Evolutionary conservation across 2,888 invertebrate genomes (phyloP).

Genomic region (Alcis repandata): DNA sequence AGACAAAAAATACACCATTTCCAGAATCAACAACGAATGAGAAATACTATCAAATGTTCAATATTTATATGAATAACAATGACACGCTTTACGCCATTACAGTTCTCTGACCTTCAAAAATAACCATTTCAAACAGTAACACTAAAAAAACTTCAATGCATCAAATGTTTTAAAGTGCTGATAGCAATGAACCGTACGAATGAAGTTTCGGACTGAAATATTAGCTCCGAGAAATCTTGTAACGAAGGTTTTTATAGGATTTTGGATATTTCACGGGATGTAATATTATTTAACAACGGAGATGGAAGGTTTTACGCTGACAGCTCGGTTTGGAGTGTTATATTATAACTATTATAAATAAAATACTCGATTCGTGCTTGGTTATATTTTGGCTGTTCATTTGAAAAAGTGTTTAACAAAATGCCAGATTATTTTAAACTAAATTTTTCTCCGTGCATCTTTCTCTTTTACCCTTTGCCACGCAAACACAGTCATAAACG

Average conservation of each 20-base stretch:
- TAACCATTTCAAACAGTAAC: not conserved
- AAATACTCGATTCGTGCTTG: too few relatives aligned
- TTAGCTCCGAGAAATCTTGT: not conserved
- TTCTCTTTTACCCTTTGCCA: too few relatives aligned
- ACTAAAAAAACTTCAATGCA: not conserved
- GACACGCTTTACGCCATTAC: not conserved
- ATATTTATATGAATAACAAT: not conserved
- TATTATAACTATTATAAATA: not conserved
- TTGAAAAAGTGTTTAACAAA: too few relatives aligned
- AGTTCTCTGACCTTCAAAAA: not conserved
- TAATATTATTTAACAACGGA: constrained; percentile 1
- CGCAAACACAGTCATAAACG: too few relatives aligned
- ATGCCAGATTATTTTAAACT: too few relatives aligned
- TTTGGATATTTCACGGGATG: not conserved
- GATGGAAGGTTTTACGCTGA: not conserved
- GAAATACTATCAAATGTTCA: not conserved
- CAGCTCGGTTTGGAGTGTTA: not conserved
- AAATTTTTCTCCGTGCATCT: too few relatives aligned
- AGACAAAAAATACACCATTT: too few relatives aligned
- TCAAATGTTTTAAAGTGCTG: not conserved
- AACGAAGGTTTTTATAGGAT: constrained; percentile 1
- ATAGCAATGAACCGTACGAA: not conserved
- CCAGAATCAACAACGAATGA: not conserved
- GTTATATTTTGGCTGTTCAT: too few relatives aligned
- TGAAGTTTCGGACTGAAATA: constrained; percentile 5